phyloP scores from a whole-genome alignment of 2,888 invertebrate species.

The Acanthopleura granulata region DNA sequence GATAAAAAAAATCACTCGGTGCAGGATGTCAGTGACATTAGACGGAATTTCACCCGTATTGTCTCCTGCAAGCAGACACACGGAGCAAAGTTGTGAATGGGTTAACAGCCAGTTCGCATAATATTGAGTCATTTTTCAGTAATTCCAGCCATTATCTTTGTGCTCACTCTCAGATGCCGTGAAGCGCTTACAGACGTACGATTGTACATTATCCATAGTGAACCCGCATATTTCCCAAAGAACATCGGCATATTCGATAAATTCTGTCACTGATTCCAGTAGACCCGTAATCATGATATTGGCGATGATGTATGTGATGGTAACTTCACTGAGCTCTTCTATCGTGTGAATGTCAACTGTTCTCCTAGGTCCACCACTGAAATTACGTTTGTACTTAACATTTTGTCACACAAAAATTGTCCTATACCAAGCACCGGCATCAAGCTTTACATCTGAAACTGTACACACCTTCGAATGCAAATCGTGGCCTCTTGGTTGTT shows the following conservation, averaged over 20 bases:
- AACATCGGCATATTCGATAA: background rate
- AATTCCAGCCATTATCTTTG: background rate
- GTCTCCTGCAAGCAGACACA: constrained; percentile 1
- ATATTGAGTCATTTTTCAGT: background rate
- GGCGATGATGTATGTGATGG: background rate
- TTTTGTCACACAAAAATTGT: too few relatives aligned
- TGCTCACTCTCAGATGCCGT: too few relatives aligned
- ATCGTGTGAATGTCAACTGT: too few relatives aligned
- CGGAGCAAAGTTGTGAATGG: constrained; percentile 3
- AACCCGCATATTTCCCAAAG: background rate
- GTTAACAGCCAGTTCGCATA: background rate
- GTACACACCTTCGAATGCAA: too few relatives aligned
- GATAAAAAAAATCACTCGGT: background rate
- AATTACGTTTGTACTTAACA: too few relatives aligned
- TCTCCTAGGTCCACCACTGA: too few relatives aligned
- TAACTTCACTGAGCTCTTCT: too few relatives aligned
- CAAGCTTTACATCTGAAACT: too few relatives aligned
- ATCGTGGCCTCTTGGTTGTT: too few relatives aligned
- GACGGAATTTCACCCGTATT: background rate
- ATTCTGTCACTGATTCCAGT: background rate
- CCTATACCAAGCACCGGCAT: too few relatives aligned
- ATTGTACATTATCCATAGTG: background rate
- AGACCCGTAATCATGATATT: background rate
- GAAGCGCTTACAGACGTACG: background rate
- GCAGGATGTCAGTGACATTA: background rate